Base-by-base conservation (phyloP, 2,797 vertebrate species). In the Smutsia gigantea region DNA sequence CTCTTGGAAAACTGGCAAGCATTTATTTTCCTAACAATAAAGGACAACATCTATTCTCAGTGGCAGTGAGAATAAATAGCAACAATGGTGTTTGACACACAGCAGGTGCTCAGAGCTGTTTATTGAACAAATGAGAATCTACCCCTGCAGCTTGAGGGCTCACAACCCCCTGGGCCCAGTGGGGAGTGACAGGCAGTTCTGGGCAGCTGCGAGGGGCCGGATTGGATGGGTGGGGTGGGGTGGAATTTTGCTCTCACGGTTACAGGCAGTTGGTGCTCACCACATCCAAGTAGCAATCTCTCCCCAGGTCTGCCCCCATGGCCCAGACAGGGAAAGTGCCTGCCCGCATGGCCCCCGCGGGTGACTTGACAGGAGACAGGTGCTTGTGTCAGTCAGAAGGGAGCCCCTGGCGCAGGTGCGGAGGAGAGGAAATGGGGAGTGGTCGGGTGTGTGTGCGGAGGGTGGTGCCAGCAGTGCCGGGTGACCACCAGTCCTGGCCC, bases 391-490 rank as follows among this genome's bases (percentile, higher is more conserved):
- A n/a, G 0, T 69, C n/a, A 23, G 5, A 39, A 63, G 66, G 46
- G 29, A 84, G 34, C 9, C 34, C 37, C 46, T 64, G 1, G 15
- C 0, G 5, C 27, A 23, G 10, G 5, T 15, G 39, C 64, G 18
- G n/a, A 39, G 25, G 39, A 31, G 25, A 57, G 49, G 53, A 79
- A 79, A 12, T 4, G 15, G 72, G 71, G 42, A 27, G 29, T 29
- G 37, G 39, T 21, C 42, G 1, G 53, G 55, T 12, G 4, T 9
- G 25, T 18, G 34, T 23, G 29, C 42, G 29, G 3, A n/a, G n/a
- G 55, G 17, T 9, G 6, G 0, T 25, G 42, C 66, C 8, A 25
- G n/a, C 15, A 21, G 57, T 17, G 17, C 64, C 0, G 0, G 6
- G 12, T 15, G 69, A 64, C 21, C 4, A 2, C 49, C 51, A 27